A percentile compares a stretch with the other conserved stretches of the same genome.
These are phyloP conservation scores for Drosophila stalkeri DNA, from an alignment of 2,888 invertebrate genomes.

Conservation along the genomic window DNA sequence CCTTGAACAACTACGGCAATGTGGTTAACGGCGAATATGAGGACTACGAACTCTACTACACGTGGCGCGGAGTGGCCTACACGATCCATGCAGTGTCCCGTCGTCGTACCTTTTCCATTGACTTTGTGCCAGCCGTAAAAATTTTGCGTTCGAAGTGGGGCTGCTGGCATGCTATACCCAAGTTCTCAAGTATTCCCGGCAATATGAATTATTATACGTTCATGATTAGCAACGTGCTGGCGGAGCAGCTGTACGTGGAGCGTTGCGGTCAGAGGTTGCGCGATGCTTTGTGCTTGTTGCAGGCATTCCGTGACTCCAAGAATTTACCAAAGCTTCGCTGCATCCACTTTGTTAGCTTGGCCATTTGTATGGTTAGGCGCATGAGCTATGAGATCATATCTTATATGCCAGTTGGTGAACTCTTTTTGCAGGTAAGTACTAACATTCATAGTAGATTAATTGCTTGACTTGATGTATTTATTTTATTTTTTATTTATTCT, in stretches of 20 bases:
- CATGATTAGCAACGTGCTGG: slow-evolving; percentile 25
- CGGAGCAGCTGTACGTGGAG: slow-evolving; percentile 1
- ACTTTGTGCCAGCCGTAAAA: slow-evolving; percentile 70
- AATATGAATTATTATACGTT: slow-evolving; percentile 36
- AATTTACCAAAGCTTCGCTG: slow-evolving; percentile 30
- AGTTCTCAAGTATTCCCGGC: slow-evolving; percentile 24
- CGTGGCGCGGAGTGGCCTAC: slow-evolving; percentile 49
- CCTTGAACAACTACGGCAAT: slow-evolving; percentile 7
- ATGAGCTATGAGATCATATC: not conserved
- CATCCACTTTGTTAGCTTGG: slow-evolving; percentile 40
- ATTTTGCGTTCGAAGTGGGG: slow-evolving; percentile 23
- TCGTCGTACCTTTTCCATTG: slow-evolving; percentile 51
- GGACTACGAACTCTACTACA: slow-evolving; percentile 46
- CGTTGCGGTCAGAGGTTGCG: slow-evolving; percentile 34
- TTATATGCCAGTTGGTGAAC: slow-evolving; percentile 1
- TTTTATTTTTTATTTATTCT: not conserved
- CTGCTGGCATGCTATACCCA: slow-evolving; percentile 66
- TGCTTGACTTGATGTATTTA: not conserved
- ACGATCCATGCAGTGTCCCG: slow-evolving; percentile 54
- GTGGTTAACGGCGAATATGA: not conserved
- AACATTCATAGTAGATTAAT: too few relatives aligned
- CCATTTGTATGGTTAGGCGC: slow-evolving; percentile 26
- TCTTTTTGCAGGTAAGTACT: slow-evolving; percentile 29
- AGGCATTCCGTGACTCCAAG: slow-evolving; percentile 36
- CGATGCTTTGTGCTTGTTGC: slow-evolving; percentile 42